Base-by-base conservation (phyloP, 2,797 vertebrate species). In the Adrianichthys oophorus region DNA sequence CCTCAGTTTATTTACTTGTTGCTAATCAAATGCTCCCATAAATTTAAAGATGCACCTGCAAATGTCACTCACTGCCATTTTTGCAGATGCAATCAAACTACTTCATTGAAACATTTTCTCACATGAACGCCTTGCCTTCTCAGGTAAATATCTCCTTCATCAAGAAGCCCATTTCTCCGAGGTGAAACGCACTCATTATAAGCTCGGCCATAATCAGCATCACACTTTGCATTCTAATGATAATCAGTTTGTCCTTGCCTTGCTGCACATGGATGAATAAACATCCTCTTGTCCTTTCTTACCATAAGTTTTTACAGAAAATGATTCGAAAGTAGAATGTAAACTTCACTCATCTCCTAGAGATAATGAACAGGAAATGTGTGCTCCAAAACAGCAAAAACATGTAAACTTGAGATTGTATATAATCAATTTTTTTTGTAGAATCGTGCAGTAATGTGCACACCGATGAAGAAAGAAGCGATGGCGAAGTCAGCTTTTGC, bases 181-280 rank as follows among this genome's bases (percentile, higher is more conserved):
- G 70, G 75, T 82, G 68, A 85, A 69, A 68, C 76, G 73, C 76
- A 70, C 68, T 74, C 78, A 79, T 82, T 80, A 70, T 71, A 75
- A 79, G 79, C 79, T 69, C 52, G 68, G 68, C 65, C 67, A 79
- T 81, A 83, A 85, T 88, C 81, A 83, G 72, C 78, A 78, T 74
- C 72, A 74, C 65, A 75, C 61, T 84, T 64, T 68, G 79, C 77
- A 78, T 82, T 65, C 42, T 74, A 81, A 83, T 65, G 58, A 82
- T 80, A 62, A 58, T 72, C 79, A 50, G 49, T 46, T 46, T 78
- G 61, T 62, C 73, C 86, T 85, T 85, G 85, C 79, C 59, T 81
- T 84, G 72, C 76, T 79, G 76, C 82, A 83, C 84, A 77, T 84
- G 76, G 80, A 77, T 80, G 61, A 76, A 56, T 48, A 64, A 55